Conservation (phyloP, 2,113 vertebrate genomes). For the Ia io region DNA sequence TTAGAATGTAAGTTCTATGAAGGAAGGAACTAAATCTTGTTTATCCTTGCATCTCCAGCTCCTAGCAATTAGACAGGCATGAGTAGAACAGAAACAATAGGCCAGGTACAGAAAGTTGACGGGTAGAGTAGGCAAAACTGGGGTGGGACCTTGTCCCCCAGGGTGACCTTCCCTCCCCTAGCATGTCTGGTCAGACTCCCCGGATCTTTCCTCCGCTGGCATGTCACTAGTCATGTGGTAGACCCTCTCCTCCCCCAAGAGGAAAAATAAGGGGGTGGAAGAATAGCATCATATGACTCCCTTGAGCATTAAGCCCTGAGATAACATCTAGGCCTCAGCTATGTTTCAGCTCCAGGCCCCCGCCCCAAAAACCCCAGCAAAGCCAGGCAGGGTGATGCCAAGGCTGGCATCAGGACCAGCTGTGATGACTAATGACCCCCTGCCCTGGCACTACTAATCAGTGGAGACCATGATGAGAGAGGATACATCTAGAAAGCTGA, state of each 20-base stretch:
- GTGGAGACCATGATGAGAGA: not conserved
- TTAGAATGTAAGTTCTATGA: not conserved
- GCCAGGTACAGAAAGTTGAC: not conserved
- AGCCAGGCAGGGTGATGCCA: not conserved
- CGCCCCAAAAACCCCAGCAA: not conserved
- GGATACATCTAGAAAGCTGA: not conserved
- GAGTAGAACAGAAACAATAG: not conserved
- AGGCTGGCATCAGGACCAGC: not conserved
- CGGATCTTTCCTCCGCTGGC: not conserved
- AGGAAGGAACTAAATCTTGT: not conserved
- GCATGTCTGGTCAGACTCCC: not conserved
- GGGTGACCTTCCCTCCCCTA: not conserved
- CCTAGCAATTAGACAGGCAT: not conserved
- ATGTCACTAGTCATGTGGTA: not conserved
- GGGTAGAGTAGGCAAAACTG: not conserved
- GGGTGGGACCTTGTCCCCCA: not conserved
- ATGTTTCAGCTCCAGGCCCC: not conserved
- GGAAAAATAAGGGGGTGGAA: not conserved
- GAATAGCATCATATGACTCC: not conserved
- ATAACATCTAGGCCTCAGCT: not conserved
- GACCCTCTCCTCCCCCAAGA: not conserved
- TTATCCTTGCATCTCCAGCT: not conserved
- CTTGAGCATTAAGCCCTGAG: not conserved
- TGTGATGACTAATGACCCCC: not conserved
- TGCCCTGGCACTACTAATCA: not conserved